Conservation (phyloP, 2,797 vertebrate genomes). For the Melanotaenia boesemani region DNA sequence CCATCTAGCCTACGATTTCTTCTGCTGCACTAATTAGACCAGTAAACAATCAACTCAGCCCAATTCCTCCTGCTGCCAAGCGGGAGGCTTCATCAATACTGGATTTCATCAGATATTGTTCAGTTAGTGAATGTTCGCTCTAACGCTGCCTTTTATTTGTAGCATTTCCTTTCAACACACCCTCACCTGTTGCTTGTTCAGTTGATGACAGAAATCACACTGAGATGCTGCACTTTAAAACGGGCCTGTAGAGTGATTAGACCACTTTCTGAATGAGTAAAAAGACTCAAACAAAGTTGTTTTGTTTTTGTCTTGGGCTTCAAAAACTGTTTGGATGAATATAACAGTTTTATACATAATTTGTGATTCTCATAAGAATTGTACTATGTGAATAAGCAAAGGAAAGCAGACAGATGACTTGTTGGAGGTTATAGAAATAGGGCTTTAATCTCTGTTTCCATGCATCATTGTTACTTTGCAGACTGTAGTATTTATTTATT, state of each 20-base stretch:
- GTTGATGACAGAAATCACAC: not conserved
- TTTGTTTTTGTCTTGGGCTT: not conserved
- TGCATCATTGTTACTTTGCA: not conserved
- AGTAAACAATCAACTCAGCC: conserved; percentile 58
- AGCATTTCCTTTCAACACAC: not conserved
- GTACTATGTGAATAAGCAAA: not conserved
- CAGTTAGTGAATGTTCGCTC: conserved; percentile 3
- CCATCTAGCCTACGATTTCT: conserved; percentile 8
- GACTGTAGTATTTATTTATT: not conserved
- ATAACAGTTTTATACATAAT: not conserved
- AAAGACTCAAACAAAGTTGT: not conserved
- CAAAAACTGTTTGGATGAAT: not conserved
- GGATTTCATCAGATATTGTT: conserved; percentile 50
- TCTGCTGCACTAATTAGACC: conserved; percentile 49
- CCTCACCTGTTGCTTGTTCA: conserved; percentile 39
- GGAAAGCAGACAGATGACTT: not conserved
- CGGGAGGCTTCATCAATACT: conserved; percentile 45
- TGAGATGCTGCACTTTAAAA: not conserved
- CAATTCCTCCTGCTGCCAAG: conserved; percentile 29
- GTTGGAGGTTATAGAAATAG: not conserved
- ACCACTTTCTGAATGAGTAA: not conserved
- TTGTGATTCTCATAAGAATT: not conserved
- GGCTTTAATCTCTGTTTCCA: not conserved
- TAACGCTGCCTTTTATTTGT: not conserved
- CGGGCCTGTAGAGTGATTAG: not conserved